These are phyloP conservation scores for Crotophaga sulcirostris DNA, from an alignment of 2,113 vertebrate species.

Conservation along the genomic window DNA sequence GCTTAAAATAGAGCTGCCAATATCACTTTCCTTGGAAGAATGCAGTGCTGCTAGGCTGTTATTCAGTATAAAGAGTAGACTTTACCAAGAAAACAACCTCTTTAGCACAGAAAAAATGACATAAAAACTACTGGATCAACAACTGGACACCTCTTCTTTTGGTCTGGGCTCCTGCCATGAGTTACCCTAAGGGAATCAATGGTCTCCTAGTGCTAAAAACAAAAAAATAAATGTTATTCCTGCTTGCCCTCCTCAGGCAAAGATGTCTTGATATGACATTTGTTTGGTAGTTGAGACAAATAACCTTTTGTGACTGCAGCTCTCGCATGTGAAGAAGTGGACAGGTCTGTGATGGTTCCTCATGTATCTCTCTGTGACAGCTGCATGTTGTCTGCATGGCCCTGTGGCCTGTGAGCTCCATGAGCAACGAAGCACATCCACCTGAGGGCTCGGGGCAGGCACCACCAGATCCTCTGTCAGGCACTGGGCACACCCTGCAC, in stretches of 20 bases:
- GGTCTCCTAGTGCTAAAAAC: neutral
- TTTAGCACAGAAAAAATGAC: neutral
- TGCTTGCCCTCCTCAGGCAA: neutral
- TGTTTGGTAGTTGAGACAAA: neutral
- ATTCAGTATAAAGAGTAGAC: neutral
- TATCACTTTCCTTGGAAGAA: slow-evolving; percentile 43
- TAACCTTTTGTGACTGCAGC: neutral
- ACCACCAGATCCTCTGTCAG: neutral
- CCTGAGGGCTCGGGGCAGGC: fast-evolving
- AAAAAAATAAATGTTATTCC: neutral
- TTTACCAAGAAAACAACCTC: neutral
- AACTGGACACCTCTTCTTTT: neutral
- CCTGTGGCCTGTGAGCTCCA: neutral
- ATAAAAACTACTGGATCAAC: neutral
- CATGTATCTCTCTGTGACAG: neutral
- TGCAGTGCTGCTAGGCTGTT: neutral
- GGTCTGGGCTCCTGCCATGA: neutral
- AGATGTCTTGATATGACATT: neutral
- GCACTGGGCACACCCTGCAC: neutral
- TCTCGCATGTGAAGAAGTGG: neutral
- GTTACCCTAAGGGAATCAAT: neutral
- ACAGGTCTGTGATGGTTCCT: neutral
- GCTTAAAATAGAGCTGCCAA: slow-evolving; percentile 64
- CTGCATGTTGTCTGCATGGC: fast-evolving
- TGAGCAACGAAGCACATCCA: fast-evolving